A percentile compares a stretch with the other conserved stretches of the same genome.
Evolutionary conservation across 2,797 vertebrate genomes (phyloP).

Genomic region (Varecia variegata): DNA sequence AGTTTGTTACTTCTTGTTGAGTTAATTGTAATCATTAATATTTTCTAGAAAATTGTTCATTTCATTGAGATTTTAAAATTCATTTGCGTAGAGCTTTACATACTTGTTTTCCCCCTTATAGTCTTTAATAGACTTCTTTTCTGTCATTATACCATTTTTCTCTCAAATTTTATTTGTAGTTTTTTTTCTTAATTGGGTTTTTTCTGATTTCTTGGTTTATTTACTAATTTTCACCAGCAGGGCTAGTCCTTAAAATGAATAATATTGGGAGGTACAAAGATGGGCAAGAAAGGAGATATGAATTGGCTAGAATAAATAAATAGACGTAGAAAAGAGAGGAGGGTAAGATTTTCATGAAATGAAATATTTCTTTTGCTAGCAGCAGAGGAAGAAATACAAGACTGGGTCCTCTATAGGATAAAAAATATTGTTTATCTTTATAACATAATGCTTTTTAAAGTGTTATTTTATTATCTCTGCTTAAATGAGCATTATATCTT

Average conservation of each 20-base stretch:
- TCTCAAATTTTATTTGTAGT: not conserved
- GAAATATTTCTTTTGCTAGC: constrained; percentile 4
- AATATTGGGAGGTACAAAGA: not conserved
- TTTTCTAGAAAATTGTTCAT: not conserved
- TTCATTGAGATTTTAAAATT: not conserved
- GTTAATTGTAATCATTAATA: not conserved
- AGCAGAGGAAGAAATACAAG: not conserved
- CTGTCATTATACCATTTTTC: not conserved
- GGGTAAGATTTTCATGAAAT: not conserved
- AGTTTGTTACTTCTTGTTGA: not conserved
- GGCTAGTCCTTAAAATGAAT: not conserved
- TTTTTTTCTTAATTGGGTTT: not conserved
- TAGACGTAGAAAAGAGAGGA: not conserved
- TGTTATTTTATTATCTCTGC: not conserved
- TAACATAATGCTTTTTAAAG: constrained; percentile 42
- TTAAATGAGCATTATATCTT: constrained; percentile 33
- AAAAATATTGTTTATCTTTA: not conserved
- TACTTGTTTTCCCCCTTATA: not conserved
- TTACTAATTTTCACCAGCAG: not conserved
- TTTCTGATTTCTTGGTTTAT: not conserved
- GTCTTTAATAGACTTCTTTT: not conserved
- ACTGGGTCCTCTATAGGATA: not conserved
- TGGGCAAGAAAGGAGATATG: not conserved
- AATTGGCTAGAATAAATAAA: not conserved
- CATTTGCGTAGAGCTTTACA: not conserved